Evolutionary conservation across 92 coral and sea anemone species (phyloP).

Genomic region (Scolanthus callimorphus): DNA sequence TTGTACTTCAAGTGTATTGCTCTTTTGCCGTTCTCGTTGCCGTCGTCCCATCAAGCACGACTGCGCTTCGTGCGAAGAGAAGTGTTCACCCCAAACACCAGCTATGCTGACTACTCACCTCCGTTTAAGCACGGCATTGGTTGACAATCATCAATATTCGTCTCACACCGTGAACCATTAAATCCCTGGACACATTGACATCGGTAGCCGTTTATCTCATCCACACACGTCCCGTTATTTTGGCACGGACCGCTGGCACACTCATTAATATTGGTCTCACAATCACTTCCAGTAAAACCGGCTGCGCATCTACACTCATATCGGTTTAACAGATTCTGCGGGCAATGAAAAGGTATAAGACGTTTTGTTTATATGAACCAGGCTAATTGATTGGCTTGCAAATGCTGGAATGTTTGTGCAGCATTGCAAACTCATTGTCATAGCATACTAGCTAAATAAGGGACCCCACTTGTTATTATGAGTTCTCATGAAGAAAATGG

Average conservation of each 20-base stretch:
- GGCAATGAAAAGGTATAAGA: background rate
- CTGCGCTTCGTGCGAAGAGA: too few species aligned
- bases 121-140: constrained; percentile 57
- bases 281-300: constrained; percentile 65
- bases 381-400: too few species aligned
- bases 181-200: constrained; percentile 70
- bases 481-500: too few species aligned
- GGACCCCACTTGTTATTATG: too few species aligned
- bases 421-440: too few species aligned
- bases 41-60: too few species aligned
- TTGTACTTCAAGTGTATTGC: too few species aligned
- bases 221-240: constrained; percentile 71
- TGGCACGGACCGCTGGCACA: constrained; percentile 60
- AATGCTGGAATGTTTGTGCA: too few species aligned
- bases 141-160: constrained; percentile 58
- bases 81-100: too few species aligned
- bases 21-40: too few species aligned
- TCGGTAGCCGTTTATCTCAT: constrained; percentile 51
- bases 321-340: constrained; percentile 53
- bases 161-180: constrained; percentile 41
- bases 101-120: constrained; percentile 21
- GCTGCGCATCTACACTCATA: constrained; percentile 60
- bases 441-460: too few species aligned
- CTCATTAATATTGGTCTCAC: constrained; percentile 72
- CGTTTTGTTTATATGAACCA: too few species aligned